A percentile compares a stretch with the other conserved stretches of the same genome.
These are phyloP conservation scores for Irena cyanogastra DNA, from an alignment of 2,113 vertebrate species.

Conservation along the genomic window DNA sequence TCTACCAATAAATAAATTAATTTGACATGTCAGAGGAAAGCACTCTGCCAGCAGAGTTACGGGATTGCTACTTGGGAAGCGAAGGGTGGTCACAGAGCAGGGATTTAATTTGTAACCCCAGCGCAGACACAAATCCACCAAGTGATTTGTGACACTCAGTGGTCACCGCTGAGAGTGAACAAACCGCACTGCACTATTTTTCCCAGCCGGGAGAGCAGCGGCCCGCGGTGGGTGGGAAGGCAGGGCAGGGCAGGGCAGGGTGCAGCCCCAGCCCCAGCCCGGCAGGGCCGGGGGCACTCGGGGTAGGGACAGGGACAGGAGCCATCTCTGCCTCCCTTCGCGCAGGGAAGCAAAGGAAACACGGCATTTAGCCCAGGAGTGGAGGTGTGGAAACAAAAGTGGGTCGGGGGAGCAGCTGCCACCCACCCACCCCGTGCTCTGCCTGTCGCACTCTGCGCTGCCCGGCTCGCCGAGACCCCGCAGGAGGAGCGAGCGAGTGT, in stretches of 20 bases:
- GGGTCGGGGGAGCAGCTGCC: not conserved
- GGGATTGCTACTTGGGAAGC: not conserved
- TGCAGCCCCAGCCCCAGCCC: not conserved
- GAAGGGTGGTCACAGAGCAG: not conserved
- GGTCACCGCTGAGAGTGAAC: not conserved
- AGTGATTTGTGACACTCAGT: not conserved
- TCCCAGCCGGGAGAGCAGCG: too few species aligned
- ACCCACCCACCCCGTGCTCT: not conserved
- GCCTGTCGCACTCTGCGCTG: not conserved
- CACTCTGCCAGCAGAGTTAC: not conserved
- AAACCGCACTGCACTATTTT: too few species aligned
- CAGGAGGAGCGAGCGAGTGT: not conserved
- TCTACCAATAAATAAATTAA: not conserved
- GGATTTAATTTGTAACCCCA: not conserved
- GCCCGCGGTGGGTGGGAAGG: too few species aligned
- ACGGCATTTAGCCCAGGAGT: not conserved
- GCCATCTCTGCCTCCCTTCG: not conserved
- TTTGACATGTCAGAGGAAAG: not conserved
- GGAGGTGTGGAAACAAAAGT: not conserved
- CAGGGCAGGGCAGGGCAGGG: too few species aligned
- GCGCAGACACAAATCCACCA: fast-evolving
- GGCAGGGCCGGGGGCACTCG: not conserved
- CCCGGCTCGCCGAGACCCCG: not conserved
- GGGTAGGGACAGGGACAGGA: conserved; percentile 17
- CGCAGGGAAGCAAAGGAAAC: not conserved